Evolutionary conservation across 1,140 invertebrate species (phyloP), one percentile per base, ranked within the genome.

Genomic region (Zaprionus kolodkinae): DNA sequence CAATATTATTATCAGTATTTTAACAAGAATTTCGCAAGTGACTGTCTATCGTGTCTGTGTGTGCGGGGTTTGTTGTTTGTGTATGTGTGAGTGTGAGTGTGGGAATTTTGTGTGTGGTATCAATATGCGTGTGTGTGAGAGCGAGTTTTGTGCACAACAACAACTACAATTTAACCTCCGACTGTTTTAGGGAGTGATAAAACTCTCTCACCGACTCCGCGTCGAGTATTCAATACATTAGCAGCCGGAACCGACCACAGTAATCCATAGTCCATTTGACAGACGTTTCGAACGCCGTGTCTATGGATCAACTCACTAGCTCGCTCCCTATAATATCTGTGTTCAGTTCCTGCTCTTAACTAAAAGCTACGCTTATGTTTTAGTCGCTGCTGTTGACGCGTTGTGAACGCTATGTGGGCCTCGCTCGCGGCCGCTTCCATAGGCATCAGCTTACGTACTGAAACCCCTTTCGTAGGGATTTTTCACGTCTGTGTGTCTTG

Each of bases 121-220:
- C 17, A 48, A 15, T 70, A 71, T 72, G 79, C 57, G 76, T 76
- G 65, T 66, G 66, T 73, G 81, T 80, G 76, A 77, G 82, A 76
- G 82, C 76, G 82, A 82, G 86, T 78, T 90, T 91, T 90, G 82
- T 86, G 86, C 79, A 89, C 73, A 88, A 89, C 85, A 87, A 88
- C 85, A 89, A 90, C 81, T 85, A 85, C 86, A 80, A 76, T 89
- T 88, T 85, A 85, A 90, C 85, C 86, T 90, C 87, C 81, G 81
- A 90, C 86, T 30, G 6, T 43, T 13, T 33, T 55, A 13, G 13
- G 81, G 79, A 89, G 85, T 89, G 85, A 89, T 89, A 89, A 88
- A 89, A 89, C 85, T 85, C 85, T 88, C 85, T 89, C 86, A 89
- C 85, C 85, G 85, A 89, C 85, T 89, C 85, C 85, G 55, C 85